phyloP scores from a whole-genome alignment of 2,888 invertebrate genomes.

The Thymelicus sylvestris region DNA sequence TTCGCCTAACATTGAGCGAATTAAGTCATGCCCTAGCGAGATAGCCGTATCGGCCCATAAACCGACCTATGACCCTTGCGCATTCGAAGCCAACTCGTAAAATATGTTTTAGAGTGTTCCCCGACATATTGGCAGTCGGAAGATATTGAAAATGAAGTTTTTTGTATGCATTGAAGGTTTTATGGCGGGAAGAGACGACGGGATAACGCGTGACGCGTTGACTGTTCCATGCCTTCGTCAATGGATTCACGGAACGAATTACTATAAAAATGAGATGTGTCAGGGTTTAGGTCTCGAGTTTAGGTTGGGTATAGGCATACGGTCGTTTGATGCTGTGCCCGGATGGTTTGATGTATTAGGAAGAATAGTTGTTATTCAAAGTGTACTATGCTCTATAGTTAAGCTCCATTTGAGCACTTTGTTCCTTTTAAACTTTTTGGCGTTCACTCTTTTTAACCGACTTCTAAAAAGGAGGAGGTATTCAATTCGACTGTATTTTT shows the following conservation, averaged over 20 bases:
- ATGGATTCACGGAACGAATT: conserved; percentile 19
- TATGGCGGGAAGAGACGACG: conserved; percentile 47
- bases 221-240: conserved; percentile 3
- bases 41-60: conserved; percentile 56
- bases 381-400: too few relatives aligned
- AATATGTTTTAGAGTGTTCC: conserved; percentile 66
- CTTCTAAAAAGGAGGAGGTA: too few relatives aligned
- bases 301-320: background rate
- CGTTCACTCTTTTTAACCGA: too few relatives aligned
- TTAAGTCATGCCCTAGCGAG: conserved; percentile 50
- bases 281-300: conserved; percentile 14
- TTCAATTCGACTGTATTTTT: too few relatives aligned
- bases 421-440: too few relatives aligned
- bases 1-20: conserved; percentile 39
- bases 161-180: conserved; percentile 70
- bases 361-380: too few relatives aligned
- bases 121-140: conserved; percentile 61
- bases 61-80: conserved; percentile 55
- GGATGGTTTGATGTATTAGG: too few relatives aligned
- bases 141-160: conserved; percentile 72
- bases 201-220: conserved; percentile 26
- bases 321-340: background rate
- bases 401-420: too few relatives aligned
- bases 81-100: conserved; percentile 55
- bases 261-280: conserved; percentile 31